Evolutionary conservation across 2,113 vertebrate genomes (phyloP).

Genomic region (Chauna torquata): DNA sequence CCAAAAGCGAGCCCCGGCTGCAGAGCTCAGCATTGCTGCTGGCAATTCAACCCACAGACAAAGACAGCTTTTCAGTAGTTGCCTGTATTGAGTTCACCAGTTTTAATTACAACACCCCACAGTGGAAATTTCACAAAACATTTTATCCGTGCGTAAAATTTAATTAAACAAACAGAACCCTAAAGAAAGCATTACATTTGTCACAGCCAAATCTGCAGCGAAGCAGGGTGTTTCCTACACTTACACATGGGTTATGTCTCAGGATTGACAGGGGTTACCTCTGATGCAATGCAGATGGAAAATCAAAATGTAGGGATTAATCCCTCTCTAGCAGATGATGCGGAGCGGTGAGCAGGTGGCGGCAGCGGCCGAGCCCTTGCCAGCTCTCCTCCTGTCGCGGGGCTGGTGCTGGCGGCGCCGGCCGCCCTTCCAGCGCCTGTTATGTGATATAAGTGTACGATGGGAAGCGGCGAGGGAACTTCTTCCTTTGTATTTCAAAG

Average conservation of each 20-base stretch:
- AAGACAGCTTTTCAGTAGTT: background rate
- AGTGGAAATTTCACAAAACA: background rate
- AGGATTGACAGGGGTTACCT: background rate
- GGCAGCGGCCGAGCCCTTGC: constrained; percentile 10
- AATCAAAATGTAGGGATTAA: constrained; percentile 25
- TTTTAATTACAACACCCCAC: constrained; percentile 37
- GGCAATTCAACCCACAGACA: background rate
- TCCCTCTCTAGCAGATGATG: background rate
- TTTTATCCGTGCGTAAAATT: constrained; percentile 8
- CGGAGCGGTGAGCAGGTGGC: constrained; percentile 41
- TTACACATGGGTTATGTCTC: background rate
- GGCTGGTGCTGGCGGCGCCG: background rate
- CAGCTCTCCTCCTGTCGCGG: background rate
- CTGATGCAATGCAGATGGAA: constrained; percentile 46
- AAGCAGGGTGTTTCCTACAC: background rate
- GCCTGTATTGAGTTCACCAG: background rate
- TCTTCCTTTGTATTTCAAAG: constrained; percentile 34
- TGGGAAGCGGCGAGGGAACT: constrained; percentile 16
- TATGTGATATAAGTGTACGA: constrained; percentile 12
- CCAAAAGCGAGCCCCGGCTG: background rate
- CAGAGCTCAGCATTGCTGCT: background rate
- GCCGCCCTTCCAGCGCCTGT: background rate
- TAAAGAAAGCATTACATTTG: background rate
- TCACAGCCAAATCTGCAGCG: background rate
- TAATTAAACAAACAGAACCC: background rate